Evolutionary conservation across 2,888 invertebrate genomes (phyloP), one percentile per base, ranked within the genome.

Genomic region (Eilema depressum): DNA sequence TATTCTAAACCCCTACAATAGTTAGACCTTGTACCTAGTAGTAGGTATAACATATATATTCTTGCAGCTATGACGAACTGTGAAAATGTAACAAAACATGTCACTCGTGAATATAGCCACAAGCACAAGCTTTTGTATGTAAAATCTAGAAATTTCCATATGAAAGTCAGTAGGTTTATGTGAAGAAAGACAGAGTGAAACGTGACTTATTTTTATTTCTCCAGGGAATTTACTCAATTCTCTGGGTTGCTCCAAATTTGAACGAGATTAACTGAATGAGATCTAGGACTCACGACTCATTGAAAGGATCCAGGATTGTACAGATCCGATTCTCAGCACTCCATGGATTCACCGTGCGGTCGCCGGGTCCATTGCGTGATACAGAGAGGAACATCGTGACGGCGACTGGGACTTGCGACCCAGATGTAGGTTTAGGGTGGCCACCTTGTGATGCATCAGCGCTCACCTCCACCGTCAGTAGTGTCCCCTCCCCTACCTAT

Each of bases 131-230:
- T 53, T 53, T 53, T 53, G 53, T 53, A 53, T 53, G 53, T 53
- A 53, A 53, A 53, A 53, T 53, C n/a, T 53, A 53, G 53, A 53
- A 53, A 53, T 53, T n/a, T 53, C 53, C 53, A 53, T 53, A 53
- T 53, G n/a, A 53, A 53, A 53, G 47, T 47, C 47, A 20, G 47
- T 47, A 7, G 20, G 53, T 53, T 53, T 53, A 53, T 53, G n/a
- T 53, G 53, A 53, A 53, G 53, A 53, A n/a, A 53, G 17, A 41
- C 20, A 41, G 53, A 53, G 53, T 53, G 53, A 53, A 53, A 53
- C 10, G 53, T 53, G 53, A 53, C 53, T n/a, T n/a, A 53, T 53
- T 53, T 53, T n/a, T 53, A 53, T 53, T 53, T 53, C n/a, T 53
- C 10, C 33, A 3, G n/a, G 20, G n/a, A 10, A 8, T 53, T 53